Conservation (phyloP, 23 tunicate genomes). For the Botrylloides violaceus region DNA sequence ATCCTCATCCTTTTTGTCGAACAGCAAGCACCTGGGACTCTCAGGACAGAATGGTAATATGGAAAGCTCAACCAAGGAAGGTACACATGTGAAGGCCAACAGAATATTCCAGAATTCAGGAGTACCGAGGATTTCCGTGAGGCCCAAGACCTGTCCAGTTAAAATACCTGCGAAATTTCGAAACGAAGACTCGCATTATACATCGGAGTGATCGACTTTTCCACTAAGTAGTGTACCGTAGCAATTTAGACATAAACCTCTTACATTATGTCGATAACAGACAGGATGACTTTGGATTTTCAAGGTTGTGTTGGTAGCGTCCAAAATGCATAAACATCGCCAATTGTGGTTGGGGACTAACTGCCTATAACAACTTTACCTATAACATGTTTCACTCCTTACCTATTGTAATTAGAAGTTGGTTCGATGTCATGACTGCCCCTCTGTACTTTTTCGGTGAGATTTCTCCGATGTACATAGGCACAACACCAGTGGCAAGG, state of each 20-base stretch:
- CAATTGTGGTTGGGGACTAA: no score
- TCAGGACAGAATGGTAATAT: conserved; percentile 25
- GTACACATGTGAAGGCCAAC: conserved; percentile 14
- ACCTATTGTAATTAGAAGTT: conserved; percentile 85
- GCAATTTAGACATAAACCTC: no score
- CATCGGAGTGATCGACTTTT: no score
- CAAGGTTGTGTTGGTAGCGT: no score
- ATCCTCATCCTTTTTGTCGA: conserved; percentile 31
- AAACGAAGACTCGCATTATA: no score
- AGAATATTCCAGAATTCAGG: conserved; percentile 15
- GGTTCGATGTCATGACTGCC: conserved; percentile 56
- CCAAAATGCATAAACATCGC: no score
- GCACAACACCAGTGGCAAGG: conserved; percentile 89
- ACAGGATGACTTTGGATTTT: no score
- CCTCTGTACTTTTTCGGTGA: conserved; percentile 74
- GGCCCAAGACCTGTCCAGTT: conserved; percentile 19
- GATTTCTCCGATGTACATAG: conserved; percentile 87
- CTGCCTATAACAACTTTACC: no score
- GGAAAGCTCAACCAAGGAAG: conserved; percentile 7
- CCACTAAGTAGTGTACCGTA: no score
- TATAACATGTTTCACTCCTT: no score
- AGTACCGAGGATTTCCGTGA: conserved; percentile 20
- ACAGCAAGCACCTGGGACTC: conserved; percentile 29
- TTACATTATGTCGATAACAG: no score
- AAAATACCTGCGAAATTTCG: conserved; percentile 21